Evolutionary conservation across 2,888 invertebrate genomes (phyloP).

Genomic region (Odontothrips loti): DNA sequence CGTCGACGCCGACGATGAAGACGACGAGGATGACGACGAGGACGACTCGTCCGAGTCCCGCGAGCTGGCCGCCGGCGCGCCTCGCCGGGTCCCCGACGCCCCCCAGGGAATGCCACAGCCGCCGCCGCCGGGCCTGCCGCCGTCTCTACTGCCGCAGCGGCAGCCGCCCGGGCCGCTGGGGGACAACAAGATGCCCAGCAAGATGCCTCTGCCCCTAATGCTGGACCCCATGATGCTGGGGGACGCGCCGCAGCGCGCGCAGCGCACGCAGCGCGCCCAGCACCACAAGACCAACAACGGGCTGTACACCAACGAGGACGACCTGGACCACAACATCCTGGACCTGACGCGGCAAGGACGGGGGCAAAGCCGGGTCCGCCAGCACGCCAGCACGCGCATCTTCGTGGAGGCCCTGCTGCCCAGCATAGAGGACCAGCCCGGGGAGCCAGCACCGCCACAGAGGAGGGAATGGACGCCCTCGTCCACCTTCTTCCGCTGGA

Average conservation of each 20-base stretch:
- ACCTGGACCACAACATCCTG: conserved; percentile 24
- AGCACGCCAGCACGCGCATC: conserved; percentile 15
- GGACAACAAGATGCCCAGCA: neutral
- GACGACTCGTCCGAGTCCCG: neutral
- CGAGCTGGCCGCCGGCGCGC: neutral
- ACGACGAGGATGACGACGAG: neutral
- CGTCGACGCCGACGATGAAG: neutral
- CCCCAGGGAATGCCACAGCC: conserved; percentile 1
- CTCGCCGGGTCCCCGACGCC: neutral
- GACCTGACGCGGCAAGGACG: neutral
- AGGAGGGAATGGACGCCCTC: neutral
- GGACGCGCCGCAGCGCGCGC: neutral
- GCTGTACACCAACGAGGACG: conserved; percentile 25
- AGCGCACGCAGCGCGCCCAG: neutral
- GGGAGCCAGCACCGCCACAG: conserved; percentile 1
- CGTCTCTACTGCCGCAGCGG: neutral
- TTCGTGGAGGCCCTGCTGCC: conserved; percentile 18
- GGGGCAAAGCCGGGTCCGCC: neutral
- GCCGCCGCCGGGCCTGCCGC: conserved; percentile 4
- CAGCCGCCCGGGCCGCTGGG: neutral
- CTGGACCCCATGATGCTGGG: conserved; percentile 19
- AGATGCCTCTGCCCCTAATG: neutral
- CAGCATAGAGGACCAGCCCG: neutral
- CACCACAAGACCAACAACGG: conserved; percentile 24
- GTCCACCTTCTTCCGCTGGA: conserved; percentile 10